Conservation (phyloP, 2,797 vertebrate genomes). For the Triplophysa yarkandensis region DNA sequence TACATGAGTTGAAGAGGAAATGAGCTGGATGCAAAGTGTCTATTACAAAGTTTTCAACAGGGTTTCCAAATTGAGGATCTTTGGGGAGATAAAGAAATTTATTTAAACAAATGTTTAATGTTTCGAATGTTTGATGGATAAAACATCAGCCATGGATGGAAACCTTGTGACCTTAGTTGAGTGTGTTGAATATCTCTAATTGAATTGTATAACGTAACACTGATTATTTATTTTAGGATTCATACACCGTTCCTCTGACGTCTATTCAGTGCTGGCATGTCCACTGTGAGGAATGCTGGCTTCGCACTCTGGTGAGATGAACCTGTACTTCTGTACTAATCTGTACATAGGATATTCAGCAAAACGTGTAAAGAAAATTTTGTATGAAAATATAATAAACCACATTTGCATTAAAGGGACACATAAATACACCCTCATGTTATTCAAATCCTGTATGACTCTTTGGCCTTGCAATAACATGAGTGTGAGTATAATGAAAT, state of each 20-base stretch:
- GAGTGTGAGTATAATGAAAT: too few species aligned
- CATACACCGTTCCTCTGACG: constrained; percentile 79
- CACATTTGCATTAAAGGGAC: neutral
- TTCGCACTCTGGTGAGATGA: constrained; percentile 78
- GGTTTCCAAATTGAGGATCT: too few species aligned
- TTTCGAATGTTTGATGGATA: too few species aligned
- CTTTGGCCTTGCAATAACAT: too few species aligned
- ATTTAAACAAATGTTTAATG: too few species aligned
- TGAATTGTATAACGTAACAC: neutral
- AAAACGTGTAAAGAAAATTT: too few species aligned
- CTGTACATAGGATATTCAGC: neutral
- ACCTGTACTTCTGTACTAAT: neutral
- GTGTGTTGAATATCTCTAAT: neutral
- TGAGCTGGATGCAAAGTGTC: too few species aligned
- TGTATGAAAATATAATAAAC: neutral
- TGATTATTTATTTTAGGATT: constrained; percentile 69
- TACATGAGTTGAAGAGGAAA: too few species aligned
- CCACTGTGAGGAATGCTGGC: constrained; percentile 86
- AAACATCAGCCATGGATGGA: neutral
- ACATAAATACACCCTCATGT: too few species aligned
- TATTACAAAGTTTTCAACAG: neutral
- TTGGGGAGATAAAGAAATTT: too few species aligned
- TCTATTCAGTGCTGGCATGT: constrained; percentile 89
- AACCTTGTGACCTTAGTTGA: too few species aligned
- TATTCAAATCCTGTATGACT: too few species aligned